phyloP scores from a whole-genome alignment of 2,888 invertebrate genomes.

The Scelioninae gen. 1 region DNA sequence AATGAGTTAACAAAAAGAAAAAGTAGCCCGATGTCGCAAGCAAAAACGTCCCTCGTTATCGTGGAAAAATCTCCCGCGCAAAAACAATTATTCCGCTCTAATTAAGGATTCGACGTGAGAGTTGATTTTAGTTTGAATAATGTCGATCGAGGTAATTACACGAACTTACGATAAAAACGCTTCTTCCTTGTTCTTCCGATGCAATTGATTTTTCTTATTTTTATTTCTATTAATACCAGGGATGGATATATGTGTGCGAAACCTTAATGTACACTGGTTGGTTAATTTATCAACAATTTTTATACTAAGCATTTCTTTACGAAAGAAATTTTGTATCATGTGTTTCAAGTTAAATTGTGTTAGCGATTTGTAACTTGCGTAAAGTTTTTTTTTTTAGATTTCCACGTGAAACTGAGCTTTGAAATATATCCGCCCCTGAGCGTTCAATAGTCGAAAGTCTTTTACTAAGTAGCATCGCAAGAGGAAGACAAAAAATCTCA shows the following conservation, averaged over 20 bases:
- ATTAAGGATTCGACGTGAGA: slow-evolving; percentile 47
- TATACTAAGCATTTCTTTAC: too few relatives aligned
- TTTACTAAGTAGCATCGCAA: slow-evolving; percentile 52
- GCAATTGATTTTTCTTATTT: slow-evolving; percentile 30
- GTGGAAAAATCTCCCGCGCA: slow-evolving; percentile 41
- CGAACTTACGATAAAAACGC: slow-evolving; percentile 20
- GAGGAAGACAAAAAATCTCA: slow-evolving; percentile 51
- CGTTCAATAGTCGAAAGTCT: slow-evolving; percentile 60
- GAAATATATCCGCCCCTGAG: slow-evolving; percentile 35
- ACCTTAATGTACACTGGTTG: too few relatives aligned
- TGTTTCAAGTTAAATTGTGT: too few relatives aligned
- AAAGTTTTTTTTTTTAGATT: too few relatives aligned
- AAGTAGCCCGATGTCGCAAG: not conserved
- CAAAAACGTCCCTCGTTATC: slow-evolving; percentile 28
- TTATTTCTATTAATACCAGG: too few relatives aligned
- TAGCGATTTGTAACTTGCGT: too few relatives aligned
- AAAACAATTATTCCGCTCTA: slow-evolving; percentile 45
- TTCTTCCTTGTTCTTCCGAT: slow-evolving; percentile 17
- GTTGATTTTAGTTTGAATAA: slow-evolving; percentile 57
- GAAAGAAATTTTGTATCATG: too few relatives aligned
- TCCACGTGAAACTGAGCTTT: too few relatives aligned
- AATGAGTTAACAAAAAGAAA: slow-evolving; percentile 5
- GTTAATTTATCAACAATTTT: too few relatives aligned
- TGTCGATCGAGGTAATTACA: slow-evolving; percentile 46
- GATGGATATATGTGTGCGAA: too few relatives aligned